A percentile compares a stretch with the other conserved stretches of the same genome.
Evolutionary conservation across 2,797 vertebrate species (phyloP).

Genomic region (Kryptopterus vitreolus): DNA sequence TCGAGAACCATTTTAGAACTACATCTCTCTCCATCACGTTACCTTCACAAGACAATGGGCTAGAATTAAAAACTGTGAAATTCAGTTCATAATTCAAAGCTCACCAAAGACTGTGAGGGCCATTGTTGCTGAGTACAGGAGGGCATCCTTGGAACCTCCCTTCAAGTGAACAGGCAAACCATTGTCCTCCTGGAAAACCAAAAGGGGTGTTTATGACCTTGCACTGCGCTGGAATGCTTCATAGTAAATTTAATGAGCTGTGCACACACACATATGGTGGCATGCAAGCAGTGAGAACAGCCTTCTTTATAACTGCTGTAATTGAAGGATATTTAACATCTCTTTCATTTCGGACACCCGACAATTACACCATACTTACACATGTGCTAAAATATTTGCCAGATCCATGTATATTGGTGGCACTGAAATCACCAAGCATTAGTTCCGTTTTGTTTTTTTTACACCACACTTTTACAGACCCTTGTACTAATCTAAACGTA

Average conservation of each 20-base stretch:
- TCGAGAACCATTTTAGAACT: not conserved
- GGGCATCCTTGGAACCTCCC: slow-evolving; percentile 72
- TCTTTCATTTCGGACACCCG: slow-evolving; percentile 2
- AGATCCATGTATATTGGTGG: not conserved
- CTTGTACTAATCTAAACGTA: not conserved
- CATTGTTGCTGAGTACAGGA: slow-evolving; percentile 78
- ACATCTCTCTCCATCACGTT: not conserved
- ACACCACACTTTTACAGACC: too few relatives aligned
- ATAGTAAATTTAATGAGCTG: slow-evolving; percentile 15
- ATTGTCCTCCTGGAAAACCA: slow-evolving; percentile 77
- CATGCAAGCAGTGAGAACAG: slow-evolving; percentile 26
- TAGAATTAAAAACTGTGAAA: not conserved
- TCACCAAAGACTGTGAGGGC: slow-evolving; percentile 76
- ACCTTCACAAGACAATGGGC: not conserved
- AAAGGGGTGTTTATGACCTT: slow-evolving; percentile 29
- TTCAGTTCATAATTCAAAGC: slow-evolving; percentile 46
- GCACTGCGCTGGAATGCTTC: slow-evolving; percentile 5
- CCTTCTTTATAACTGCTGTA: slow-evolving; percentile 25
- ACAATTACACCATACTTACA: slow-evolving; percentile 12
- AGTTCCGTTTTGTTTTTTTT: not conserved
- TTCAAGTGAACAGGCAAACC: slow-evolving; percentile 83
- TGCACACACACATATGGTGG: not conserved
- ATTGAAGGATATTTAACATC: slow-evolving; percentile 19
- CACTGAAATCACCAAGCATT: not conserved
- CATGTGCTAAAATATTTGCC: not conserved